phyloP scores from a whole-genome alignment of 1,140 invertebrate genomes.

The Agraylea sexmaculata region DNA sequence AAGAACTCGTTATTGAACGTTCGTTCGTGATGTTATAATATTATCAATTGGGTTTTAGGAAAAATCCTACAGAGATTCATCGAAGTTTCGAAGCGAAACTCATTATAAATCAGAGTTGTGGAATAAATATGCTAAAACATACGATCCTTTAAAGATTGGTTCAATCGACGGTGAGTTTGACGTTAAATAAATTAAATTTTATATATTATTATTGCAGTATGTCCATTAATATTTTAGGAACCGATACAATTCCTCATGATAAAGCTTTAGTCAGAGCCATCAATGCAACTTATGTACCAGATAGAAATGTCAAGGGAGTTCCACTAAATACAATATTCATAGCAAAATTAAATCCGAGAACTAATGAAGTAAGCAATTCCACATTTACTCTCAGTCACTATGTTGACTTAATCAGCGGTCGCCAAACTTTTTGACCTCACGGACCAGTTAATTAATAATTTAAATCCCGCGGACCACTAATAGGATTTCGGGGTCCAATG shows the following conservation, averaged over 20 bases:
- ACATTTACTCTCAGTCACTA: too few relatives aligned
- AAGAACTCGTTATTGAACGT: too few relatives aligned
- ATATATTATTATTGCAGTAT: constrained; percentile 2
- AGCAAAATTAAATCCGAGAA: constrained; percentile 58
- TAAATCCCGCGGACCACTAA: too few relatives aligned
- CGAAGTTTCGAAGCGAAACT: too few relatives aligned
- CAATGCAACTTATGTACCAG: constrained; percentile 54
- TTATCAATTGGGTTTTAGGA: too few relatives aligned
- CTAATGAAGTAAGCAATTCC: constrained; percentile 44
- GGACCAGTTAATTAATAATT: too few relatives aligned
- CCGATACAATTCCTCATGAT: constrained; percentile 73
- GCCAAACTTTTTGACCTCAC: too few relatives aligned
- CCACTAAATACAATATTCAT: constrained; percentile 68
- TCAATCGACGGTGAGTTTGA: constrained; percentile 52
- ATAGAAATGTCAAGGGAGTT: constrained; percentile 53
- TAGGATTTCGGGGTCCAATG: too few relatives aligned
- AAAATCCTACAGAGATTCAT: too few relatives aligned
- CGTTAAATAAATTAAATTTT: constrained; percentile 3
- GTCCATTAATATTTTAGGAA: constrained; percentile 40
- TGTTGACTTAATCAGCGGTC: too few relatives aligned
- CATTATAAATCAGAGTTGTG: background rate
- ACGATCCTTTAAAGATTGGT: constrained; percentile 56
- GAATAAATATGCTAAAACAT: constrained; percentile 31
- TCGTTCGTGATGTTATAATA: too few relatives aligned
- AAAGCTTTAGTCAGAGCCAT: constrained; percentile 63